Conservation (phyloP, 1,140 invertebrate genomes). For the Zophobas morio region DNA sequence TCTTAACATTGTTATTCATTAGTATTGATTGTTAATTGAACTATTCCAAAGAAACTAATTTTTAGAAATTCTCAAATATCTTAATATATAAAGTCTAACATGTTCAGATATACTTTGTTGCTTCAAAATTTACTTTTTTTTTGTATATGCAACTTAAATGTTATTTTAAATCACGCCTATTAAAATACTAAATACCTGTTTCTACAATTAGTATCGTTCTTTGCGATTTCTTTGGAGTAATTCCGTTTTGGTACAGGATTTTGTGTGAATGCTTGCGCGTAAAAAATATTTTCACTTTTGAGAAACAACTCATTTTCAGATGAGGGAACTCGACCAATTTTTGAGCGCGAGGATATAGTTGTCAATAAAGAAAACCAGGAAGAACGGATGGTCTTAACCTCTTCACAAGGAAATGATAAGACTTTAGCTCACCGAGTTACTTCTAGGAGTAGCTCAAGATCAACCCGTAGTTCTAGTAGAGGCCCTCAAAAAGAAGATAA, state of each 20-base stretch:
- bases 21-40: neutral
- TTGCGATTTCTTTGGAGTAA: neutral
- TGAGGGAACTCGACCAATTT: conserved; percentile 32
- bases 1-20: too few relatives aligned
- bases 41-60: conserved; percentile 1
- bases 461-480: neutral
- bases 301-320: conserved; percentile 17
- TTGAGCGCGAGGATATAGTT: conserved; percentile 24
- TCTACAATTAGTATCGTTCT: neutral
- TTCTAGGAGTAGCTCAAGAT: neutral
- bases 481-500: neutral
- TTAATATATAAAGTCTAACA: too few relatives aligned
- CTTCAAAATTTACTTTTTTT: too few relatives aligned
- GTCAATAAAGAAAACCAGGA: neutral
- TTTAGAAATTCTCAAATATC: neutral
- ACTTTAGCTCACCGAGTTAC: neutral
- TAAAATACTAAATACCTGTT: neutral
- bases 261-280: neutral
- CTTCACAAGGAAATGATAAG: neutral
- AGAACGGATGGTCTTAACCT: neutral
- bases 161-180: neutral
- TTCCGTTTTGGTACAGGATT: neutral
- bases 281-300: neutral
- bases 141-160: neutral
- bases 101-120: too few relatives aligned